phyloP scores from a whole-genome alignment of 1,140 invertebrate genomes.

The Adelges cooleyi region DNA sequence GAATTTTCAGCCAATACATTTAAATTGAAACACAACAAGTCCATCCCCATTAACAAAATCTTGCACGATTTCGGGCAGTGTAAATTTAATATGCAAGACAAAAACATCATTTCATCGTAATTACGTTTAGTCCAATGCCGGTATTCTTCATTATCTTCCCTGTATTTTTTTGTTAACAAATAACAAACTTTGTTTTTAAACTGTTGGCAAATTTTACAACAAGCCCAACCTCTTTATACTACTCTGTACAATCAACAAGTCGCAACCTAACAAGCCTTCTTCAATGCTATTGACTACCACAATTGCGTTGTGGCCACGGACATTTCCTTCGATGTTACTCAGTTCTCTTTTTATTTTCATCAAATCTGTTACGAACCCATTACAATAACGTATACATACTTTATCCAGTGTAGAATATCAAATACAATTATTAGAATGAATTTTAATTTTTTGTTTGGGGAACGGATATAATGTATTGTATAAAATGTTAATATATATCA shows the following conservation, averaged over 20 bases:
- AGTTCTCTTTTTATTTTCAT: constrained; percentile 4
- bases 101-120: not conserved
- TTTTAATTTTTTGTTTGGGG: too few species aligned
- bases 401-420: too few species aligned
- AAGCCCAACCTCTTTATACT: not conserved
- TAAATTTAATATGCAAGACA: not conserved
- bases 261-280: not conserved
- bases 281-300: not conserved
- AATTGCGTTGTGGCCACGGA: not conserved
- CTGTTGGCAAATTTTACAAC: too few species aligned
- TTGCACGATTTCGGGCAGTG: not conserved
- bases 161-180: not conserved
- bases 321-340: not conserved
- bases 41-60: not conserved
- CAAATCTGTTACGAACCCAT: not conserved
- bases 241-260: not conserved
- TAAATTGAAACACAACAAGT: constrained; percentile 2
- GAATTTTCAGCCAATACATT: constrained; percentile 6
- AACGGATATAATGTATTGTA: too few species aligned
- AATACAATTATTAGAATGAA: too few species aligned
- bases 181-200: too few species aligned
- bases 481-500: too few species aligned
- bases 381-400: too few species aligned
- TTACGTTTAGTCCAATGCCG: not conserved
- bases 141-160: not conserved